Evolutionary conservation across 2,888 invertebrate species (phyloP).

Genomic region (Epirrhoe tristata): DNA sequence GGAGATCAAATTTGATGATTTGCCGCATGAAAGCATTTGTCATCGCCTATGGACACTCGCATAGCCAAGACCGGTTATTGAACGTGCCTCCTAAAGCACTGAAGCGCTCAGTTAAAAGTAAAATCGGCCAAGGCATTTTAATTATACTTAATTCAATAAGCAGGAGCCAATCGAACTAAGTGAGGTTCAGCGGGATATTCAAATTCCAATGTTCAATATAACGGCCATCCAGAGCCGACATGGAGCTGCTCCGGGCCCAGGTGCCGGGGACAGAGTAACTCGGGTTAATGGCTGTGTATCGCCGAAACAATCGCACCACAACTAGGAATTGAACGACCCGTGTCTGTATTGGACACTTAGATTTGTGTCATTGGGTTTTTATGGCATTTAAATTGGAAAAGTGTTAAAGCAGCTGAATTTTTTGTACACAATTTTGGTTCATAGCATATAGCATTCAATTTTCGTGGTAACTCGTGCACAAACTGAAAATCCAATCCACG

Average conservation of each 20-base stretch:
- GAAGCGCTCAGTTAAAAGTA: neutral
- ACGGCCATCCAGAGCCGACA: slow-evolving; percentile 3
- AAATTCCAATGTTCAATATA: slow-evolving; percentile 14
- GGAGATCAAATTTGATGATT: too few relatives aligned
- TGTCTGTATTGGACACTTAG: slow-evolving; percentile 16
- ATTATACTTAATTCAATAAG: neutral
- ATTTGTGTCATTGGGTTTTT: slow-evolving; percentile 6
- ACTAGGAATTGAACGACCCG: slow-evolving; percentile 4
- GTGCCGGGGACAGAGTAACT: slow-evolving; percentile 17
- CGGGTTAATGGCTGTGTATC: slow-evolving; percentile 20
- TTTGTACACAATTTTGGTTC: neutral
- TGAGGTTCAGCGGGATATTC: neutral
- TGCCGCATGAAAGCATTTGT: too few relatives aligned
- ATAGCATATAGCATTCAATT: neutral
- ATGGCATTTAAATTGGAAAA: slow-evolving; percentile 5
- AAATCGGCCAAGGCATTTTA: neutral
- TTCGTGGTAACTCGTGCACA: neutral
- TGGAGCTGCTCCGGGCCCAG: slow-evolving; percentile 13
- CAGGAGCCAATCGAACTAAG: neutral
- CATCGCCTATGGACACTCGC: too few relatives aligned
- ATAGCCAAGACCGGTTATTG: too few relatives aligned
- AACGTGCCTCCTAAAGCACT: neutral
- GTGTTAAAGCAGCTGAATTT: neutral
- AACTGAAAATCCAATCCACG: slow-evolving; percentile 2
- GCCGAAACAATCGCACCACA: slow-evolving; percentile 16